Percentiles rank a stretch among this genome's conserved stretches.
phyloP scores from a whole-genome alignment of 2,888 invertebrate genomes.

The Heliconius ethilla region DNA sequence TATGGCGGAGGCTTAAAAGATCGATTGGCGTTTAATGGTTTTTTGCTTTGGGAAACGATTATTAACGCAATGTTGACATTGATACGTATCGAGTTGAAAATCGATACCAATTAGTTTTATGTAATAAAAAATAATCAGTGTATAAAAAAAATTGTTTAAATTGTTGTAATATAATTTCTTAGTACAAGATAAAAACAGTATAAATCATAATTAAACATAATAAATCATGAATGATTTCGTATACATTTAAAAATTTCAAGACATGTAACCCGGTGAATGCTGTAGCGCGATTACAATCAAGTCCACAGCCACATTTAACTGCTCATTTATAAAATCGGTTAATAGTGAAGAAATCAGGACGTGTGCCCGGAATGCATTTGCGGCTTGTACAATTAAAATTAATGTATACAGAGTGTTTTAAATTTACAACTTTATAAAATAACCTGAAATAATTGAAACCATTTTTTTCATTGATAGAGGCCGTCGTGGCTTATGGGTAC shows the following conservation, averaged over 20 bases:
- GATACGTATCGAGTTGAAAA: conserved; percentile 24
- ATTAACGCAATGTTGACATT: conserved; percentile 34
- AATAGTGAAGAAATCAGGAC: conserved; percentile 46
- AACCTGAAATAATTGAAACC: neutral
- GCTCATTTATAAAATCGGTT: conserved; percentile 42
- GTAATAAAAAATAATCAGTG: neutral
- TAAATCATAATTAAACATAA: neutral
- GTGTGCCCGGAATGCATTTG: conserved; percentile 68
- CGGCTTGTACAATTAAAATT: conserved; percentile 63
- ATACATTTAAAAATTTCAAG: conserved; percentile 11
- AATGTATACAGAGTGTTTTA: conserved; percentile 52
- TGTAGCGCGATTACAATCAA: conserved; percentile 15
- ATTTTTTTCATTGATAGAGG: neutral
- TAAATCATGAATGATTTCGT: neutral
- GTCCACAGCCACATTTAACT: conserved; percentile 22
- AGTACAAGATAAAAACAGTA: neutral
- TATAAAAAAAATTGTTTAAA: no score
- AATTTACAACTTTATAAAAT: neutral
- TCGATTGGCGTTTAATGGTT: conserved; percentile 55
- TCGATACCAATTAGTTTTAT: neutral
- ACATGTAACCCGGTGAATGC: conserved; percentile 21
- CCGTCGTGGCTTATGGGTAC: no score
- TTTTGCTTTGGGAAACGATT: conserved; percentile 34
- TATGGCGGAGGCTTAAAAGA: conserved; percentile 52
- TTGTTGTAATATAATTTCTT: neutral